Base-by-base conservation (phyloP, 2,113 vertebrate genomes). In the Meleagris gallopavo region DNA sequence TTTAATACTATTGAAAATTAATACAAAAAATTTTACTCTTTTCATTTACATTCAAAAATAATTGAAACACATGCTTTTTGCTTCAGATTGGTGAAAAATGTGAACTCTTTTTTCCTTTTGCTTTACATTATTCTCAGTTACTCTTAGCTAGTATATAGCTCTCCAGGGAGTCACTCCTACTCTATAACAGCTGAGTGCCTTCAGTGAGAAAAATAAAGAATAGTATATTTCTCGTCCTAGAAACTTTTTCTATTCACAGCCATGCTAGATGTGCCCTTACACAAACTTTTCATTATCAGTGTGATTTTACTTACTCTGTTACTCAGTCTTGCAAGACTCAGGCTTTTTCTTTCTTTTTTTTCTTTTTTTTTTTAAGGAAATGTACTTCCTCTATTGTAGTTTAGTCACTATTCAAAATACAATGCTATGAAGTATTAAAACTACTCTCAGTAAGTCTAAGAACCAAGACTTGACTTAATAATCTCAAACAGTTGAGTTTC, bases 151-250 rank as follows among this genome's bases (percentile, higher is more conserved):
- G 11, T 62, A 54, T 41, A 50, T 48, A 91, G 9, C 29, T 81
- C 80, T 65, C 61, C 57, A 86, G 70, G 34, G 70, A 92, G 41
- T 94, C n/a, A 82, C 25, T 94, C 29, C n/a, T 83, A 77, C 25
- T 86, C 32, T 84, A 71, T 93, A 95, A 87, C 43, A 82, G 43
- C 91, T 89, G 46, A 82, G 43, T 0, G 0, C 5, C 46, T 87
- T 95, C 32, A 43, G 27, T 61, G 38, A 84, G 66, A 94, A 92
- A 84, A 13, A 5, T 52, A 82, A 82, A 90, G 61, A 90, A 91
- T 69, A 79, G 11, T 21, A 48, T 77, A 81, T 36, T 65, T 89
- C 34, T 82, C 19, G 67, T 69, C 43, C 29, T 75, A 75, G 62
- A 84, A 89, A 78, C 19, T 65, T 93, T 79, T 62, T 57, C 41